These are phyloP conservation scores for Xiphophorus birchmanni DNA, from an alignment of 2,797 vertebrate species.

Conservation along the genomic window DNA sequence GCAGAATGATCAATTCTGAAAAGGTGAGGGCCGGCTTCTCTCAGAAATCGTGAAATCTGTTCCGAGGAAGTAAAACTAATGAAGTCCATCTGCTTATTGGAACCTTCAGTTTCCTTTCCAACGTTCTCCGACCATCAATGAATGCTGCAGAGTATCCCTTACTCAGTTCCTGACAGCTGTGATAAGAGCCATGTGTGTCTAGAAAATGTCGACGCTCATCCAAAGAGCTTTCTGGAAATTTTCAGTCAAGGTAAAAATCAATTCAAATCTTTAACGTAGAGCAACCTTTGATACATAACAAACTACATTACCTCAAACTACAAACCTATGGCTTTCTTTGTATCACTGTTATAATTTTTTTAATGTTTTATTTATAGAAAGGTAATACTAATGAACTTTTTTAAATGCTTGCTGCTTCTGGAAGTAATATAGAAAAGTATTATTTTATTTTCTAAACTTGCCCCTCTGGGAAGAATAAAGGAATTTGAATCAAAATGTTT, in stretches of 20 bases:
- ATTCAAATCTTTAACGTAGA: not conserved
- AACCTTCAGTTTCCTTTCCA: conserved; percentile 4
- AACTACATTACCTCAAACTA: not conserved
- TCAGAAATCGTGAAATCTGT: not conserved
- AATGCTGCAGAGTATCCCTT: conserved; percentile 3
- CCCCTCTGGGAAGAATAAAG: not conserved
- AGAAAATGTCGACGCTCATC: not conserved
- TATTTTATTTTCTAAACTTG: not conserved
- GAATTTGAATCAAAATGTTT: not conserved
- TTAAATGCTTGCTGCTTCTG: not conserved
- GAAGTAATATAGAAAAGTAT: not conserved
- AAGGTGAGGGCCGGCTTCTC: not conserved
- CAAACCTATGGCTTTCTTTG: not conserved
- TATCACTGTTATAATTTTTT: not conserved
- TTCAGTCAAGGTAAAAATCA: not conserved
- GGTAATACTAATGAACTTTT: not conserved
- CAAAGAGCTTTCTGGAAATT: not conserved
- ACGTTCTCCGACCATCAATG: not conserved
- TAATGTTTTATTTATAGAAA: not conserved
- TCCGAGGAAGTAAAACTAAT: not conserved
- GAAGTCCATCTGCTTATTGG: not conserved
- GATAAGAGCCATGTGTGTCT: conserved; percentile 7
- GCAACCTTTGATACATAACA: not conserved
- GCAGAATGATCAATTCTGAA: not conserved
- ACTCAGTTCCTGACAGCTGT: not conserved